Base-by-base conservation (phyloP, 2,113 vertebrate genomes). In the Arenaria interpres region DNA sequence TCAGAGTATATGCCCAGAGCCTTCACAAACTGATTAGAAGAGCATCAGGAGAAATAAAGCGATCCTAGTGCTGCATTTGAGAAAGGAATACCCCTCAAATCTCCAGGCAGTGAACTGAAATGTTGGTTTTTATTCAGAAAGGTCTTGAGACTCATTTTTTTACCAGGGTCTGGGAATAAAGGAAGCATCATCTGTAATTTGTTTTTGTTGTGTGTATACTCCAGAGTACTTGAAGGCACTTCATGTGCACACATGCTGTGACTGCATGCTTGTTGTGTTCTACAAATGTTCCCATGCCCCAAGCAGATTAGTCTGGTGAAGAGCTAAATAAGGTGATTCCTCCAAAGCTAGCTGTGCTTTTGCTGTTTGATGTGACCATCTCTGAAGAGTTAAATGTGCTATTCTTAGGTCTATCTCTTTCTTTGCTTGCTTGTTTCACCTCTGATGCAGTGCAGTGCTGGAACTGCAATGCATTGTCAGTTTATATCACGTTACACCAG, bases 371-470 rank as follows among this genome's bases (percentile, higher is more conserved):
- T 75, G 60, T 74, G 75, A 24, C 30, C 25, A 18, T 24, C 32
- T 78, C 72, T 71, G 37, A 77, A 94, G 92, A 90, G 80, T 92
- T 89, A 91, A 89, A 56, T 45, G 24, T 77, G 33, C 60, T 93
- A 7, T 89, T 94, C 51, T 75, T 78, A 84, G 72, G 64, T 63
- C 30, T 68, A 3, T 24, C 67, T 77, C 12, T 54, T 83, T 71
- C 59, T 88, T 85, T 88, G 71, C 74, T 82, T 85, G 45, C 62
- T 92, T 79, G 22, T 88, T 90, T 93, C 77, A 78, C 76, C 83
- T 76, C 86, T 93, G 92, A 92, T 90, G 94, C 83, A 93, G 18
- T 89, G 89, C 97, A 85, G 83, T 74, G 82, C 88, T 94, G 64
- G n/a, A 78, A n/a, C 85, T 92, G 89, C 62, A 85, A 68, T 76